Evolutionary conservation across 2,888 invertebrate genomes (phyloP).

Genomic region (Pristionchus maxplancki): DNA sequence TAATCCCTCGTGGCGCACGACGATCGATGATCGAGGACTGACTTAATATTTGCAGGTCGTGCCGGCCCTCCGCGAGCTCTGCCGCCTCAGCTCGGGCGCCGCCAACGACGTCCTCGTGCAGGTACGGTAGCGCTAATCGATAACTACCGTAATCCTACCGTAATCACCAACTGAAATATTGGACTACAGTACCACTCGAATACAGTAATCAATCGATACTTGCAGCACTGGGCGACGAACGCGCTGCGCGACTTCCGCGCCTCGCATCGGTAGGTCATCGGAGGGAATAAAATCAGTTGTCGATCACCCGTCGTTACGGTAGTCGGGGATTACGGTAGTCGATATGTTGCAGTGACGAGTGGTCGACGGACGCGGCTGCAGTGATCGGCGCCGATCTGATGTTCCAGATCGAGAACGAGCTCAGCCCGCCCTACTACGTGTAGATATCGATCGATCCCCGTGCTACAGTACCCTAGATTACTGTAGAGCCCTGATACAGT

Average conservation of each 20-base stretch:
- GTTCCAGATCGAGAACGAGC: constrained; percentile 63
- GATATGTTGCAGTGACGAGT: constrained; percentile 41
- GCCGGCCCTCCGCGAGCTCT: constrained; percentile 26
- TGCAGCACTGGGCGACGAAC: constrained; percentile 47
- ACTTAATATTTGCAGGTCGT: constrained; percentile 19
- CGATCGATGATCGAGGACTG: not conserved
- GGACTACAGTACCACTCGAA: not conserved
- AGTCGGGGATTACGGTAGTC: not conserved
- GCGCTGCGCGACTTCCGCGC: constrained; percentile 47
- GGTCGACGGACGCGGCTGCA: constrained; percentile 34
- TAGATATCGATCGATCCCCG: not conserved
- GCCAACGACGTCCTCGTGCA: constrained; percentile 20
- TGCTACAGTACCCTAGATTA: not conserved
- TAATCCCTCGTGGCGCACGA: not conserved
- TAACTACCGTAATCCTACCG: not conserved
- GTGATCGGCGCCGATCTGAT: constrained; percentile 55
- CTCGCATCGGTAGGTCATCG: constrained; percentile 21
- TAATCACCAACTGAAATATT: not conserved
- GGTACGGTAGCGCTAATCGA: constrained; percentile 5
- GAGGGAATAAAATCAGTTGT: not conserved
- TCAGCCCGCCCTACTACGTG: constrained; percentile 62
- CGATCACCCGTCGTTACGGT: too few species aligned
- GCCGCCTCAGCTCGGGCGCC: constrained; percentile 26
- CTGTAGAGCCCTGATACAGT: not conserved
- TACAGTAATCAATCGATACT: not conserved